Conservation (phyloP, 2,797 vertebrate species). For the Yasuhikotakia modesta region DNA sequence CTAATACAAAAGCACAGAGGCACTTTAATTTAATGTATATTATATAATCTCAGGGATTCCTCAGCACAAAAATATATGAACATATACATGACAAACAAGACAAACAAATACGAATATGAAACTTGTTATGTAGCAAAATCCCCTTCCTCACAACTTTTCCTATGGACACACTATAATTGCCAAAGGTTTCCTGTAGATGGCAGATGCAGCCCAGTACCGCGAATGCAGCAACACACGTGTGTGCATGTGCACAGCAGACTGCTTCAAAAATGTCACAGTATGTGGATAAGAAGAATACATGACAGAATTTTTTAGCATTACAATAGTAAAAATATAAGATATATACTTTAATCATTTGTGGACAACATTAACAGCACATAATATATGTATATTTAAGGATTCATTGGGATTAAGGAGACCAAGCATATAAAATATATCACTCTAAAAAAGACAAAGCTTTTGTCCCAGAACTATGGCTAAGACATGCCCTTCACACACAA, state of each 20-base stretch:
- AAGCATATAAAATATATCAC: not conserved
- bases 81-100: too few relatives aligned
- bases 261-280: constrained; percentile 1
- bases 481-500: not conserved
- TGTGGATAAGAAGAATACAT: not conserved
- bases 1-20: constrained; percentile 4
- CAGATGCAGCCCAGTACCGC: not conserved
- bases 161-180: not conserved
- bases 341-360: not conserved
- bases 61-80: not conserved
- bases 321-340: not conserved
- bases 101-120: too few relatives aligned
- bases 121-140: constrained; percentile 7
- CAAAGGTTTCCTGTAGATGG: constrained; percentile 23
- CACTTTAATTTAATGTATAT: constrained; percentile 6
- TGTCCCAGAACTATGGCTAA: not conserved
- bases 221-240: not conserved
- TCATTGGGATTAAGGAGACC: not conserved
- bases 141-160: not conserved
- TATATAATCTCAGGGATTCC: not conserved
- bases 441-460: constrained; percentile 3
- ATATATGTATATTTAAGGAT: not conserved
- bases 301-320: constrained; percentile 4
- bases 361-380: constrained; percentile 1
- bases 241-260: not conserved